Percentiles rank a stretch among this genome's conserved stretches.
phyloP scores from a whole-genome alignment of 2,113 vertebrate species.

The Forbesichthys papilliferus region DNA sequence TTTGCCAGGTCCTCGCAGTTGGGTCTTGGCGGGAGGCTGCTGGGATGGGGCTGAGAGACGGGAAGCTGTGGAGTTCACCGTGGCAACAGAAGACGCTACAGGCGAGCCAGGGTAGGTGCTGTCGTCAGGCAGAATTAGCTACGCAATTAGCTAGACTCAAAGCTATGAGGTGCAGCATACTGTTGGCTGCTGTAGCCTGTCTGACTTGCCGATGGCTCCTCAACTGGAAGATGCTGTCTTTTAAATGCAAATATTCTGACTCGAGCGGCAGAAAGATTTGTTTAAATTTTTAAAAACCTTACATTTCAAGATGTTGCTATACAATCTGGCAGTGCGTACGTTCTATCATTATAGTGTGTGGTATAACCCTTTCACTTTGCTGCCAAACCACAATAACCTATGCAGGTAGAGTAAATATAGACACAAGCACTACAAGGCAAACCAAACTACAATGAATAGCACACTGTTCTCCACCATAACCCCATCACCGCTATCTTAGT shows the following conservation, averaged over 20 bases:
- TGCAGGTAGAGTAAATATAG: neutral
- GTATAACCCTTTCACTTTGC: neutral
- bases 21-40: too few species aligned
- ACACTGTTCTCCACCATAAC: slow-evolving; percentile 25
- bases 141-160: neutral
- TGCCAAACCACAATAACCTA: neutral
- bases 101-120: neutral
- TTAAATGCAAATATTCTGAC: too few species aligned
- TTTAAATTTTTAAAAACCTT: too few species aligned
- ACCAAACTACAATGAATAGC: slow-evolving; percentile 8
- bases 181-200: too few species aligned
- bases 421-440: slow-evolving; percentile 4
- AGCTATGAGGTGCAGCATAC: neutral
- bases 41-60: neutral
- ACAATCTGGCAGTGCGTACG: neutral
- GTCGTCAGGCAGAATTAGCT: neutral
- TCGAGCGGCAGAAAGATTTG: too few species aligned
- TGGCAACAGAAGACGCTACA: neutral
- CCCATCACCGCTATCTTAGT: slow-evolving; percentile 11
- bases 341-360: neutral
- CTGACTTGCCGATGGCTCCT: too few species aligned
- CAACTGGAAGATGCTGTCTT: too few species aligned
- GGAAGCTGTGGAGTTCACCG: neutral
- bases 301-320: neutral
- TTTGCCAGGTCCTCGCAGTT: neutral